These are phyloP conservation scores for Platichthys flesus DNA, from an alignment of 2,113 vertebrate genomes.

Conservation along the genomic window DNA sequence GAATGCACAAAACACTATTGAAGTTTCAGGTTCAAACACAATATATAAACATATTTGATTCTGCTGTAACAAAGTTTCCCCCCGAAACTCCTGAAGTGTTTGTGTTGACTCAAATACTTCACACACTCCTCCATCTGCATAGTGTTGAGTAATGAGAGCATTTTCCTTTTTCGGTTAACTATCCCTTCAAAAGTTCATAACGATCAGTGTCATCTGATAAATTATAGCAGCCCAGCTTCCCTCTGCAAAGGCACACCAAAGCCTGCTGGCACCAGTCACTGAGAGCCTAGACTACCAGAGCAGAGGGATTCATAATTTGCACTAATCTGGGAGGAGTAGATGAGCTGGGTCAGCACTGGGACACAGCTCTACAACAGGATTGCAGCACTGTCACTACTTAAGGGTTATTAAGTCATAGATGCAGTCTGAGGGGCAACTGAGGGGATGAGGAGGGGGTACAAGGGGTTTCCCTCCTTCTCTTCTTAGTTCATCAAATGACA, in stretches of 20 bases:
- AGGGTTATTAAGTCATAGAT: slow-evolving; percentile 9
- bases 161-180: no score
- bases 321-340: slow-evolving; percentile 67
- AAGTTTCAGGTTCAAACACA: no score
- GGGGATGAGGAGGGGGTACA: background rate
- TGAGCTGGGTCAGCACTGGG: slow-evolving; percentile 58
- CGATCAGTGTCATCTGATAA: slow-evolving; percentile 28
- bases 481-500: slow-evolving; percentile 24
- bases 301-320: slow-evolving; percentile 74
- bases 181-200: slow-evolving; percentile 15
- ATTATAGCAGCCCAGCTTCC: slow-evolving; percentile 25
- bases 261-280: slow-evolving; percentile 42
- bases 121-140: no score
- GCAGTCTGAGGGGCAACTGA: background rate
- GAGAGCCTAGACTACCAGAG: slow-evolving; percentile 53
- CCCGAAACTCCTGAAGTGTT: no score
- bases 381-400: background rate
- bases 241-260: slow-evolving; percentile 22
- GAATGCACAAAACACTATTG: no score
- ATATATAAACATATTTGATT: no score
- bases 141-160: no score
- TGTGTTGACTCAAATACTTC: no score
- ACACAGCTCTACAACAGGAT: slow-evolving; percentile 32
- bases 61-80: no score
- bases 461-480: background rate